Base-by-base conservation (phyloP, 2,113 vertebrate species). In the Channa argus region DNA sequence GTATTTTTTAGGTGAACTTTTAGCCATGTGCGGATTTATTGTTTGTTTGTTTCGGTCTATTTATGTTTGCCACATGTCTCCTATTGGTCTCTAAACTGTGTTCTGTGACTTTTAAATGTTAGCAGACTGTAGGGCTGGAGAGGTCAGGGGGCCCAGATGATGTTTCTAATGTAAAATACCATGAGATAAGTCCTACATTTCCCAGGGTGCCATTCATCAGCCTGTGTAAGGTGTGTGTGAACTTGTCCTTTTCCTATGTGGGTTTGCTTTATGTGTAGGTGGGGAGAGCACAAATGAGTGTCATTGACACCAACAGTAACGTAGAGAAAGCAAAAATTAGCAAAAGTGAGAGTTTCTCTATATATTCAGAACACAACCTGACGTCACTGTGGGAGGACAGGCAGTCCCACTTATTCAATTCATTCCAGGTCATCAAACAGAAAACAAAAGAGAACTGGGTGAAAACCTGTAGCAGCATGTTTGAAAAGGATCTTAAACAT, bases 351-450 rank as follows among this genome's bases (percentile, higher is more conserved):
- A 55, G 14, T 49, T 66, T 54, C 68, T 56, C 63, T 37, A 37
- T 14, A 0, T 0, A 33, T 36, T 72, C 69, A 44, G 13, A 82
- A 52, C 49, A n/a, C 6, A 33, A 63, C 39, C 41, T 36, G 34
- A 41, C 5, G 14, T 43, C 1, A 3, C 45, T 1, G 64, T 14
- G 36, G 45, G 62, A 52, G 14, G 62, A 50, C 41, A 0, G 10
- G 9, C 76, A 65, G 38, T 71, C 64, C 61, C 34, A 46, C 33
- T 14, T 3, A 33, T 45, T 46, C 13, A 65, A 58, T 50, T 63
- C 24, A 36, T 50, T 36, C 5, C 43, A n/a, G 39, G 1, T 1
- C 10, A 41, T 36, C 6, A 1, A 38, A 47, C 7, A 0, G n/a
- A 38, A 54, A 70, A 53, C 39, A 2, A 6, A 53, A 33, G 9